Base-by-base conservation (phyloP, 2,113 vertebrate genomes). In the Bubalus kerabau region DNA sequence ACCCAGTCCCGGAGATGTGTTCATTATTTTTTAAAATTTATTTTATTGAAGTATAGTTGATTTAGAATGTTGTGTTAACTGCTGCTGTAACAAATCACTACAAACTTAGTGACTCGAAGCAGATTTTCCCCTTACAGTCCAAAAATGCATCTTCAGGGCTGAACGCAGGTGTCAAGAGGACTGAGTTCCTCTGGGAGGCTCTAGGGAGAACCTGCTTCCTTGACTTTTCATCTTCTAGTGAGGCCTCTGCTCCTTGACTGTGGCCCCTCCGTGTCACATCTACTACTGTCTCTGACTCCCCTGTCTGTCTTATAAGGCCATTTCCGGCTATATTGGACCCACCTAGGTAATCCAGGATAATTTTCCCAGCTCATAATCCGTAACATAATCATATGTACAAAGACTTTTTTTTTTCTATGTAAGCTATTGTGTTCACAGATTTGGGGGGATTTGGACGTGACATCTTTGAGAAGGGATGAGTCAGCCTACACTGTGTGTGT, bases 1-100 rank as follows among this genome's bases (percentile, higher is more conserved):
- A 48, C 36, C 28, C 36, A 1, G 5, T 6, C 0, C 6, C 4
- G 26, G 46, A 50, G 15, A 80, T 1, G 1, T 19, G 16, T 32
- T 80, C 10, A 19, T 50, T 32, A 12, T 50, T 80, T 50, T 80
- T 19, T 3, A 2, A 32, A 81, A 32, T 32, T 50, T 81, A 32
- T 81, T 81, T 50, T 81, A 81, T 50, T 11, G 78, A 81, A 21
- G 5, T 50, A 81, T 3, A 32, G 78, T 30, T 80, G 46, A 81
- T 81, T 81, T 50, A 81, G 46, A 21, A 81, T 81, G 76, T 32
- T 80, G 76, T 32, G 46, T 80, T 80, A 17, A 50, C 16, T 80
- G 32, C 9, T 26, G 50, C 83, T 1, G 0, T 36, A 2, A 67
- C 3, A n/a, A 56, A 16, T 56, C 2, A 57, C 48, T 17, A 15